A percentile compares a stretch with the other conserved stretches of the same genome.
Evolutionary conservation across 1,140 invertebrate genomes (phyloP).

Genomic region (Samia ricini): DNA sequence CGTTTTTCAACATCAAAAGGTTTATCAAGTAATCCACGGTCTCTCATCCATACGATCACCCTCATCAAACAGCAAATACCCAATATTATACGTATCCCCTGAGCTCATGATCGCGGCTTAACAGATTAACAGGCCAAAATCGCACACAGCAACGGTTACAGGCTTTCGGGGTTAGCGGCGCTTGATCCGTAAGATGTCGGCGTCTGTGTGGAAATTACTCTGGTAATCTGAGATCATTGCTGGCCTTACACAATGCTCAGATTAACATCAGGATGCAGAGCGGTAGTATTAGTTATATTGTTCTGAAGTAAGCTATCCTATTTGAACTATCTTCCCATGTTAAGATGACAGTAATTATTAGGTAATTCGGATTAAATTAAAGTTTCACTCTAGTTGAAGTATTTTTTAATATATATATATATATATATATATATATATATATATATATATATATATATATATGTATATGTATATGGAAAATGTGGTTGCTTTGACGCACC

Average conservation of each 20-base stretch:
- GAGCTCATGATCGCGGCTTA: conserved; percentile 22
- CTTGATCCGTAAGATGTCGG: conserved; percentile 7
- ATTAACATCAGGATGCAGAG: conserved; percentile 17
- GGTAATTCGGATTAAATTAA: too few relatives aligned
- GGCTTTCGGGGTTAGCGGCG: not conserved
- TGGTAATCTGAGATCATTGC: conserved; percentile 25
- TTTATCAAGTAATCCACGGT: conserved; percentile 5
- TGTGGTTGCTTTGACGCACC: too few relatives aligned
- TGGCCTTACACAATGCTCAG: conserved; percentile 15
- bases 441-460: too few relatives aligned
- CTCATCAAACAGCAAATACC: conserved; percentile 25
- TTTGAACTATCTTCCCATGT: not conserved
- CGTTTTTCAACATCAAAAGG: not conserved
- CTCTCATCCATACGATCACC: conserved; percentile 4
- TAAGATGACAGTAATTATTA: not conserved
- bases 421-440: too few relatives aligned
- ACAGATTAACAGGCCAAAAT: conserved; percentile 17
- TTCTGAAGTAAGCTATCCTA: not conserved
- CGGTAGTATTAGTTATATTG: conserved; percentile 11
- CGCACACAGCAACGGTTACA: conserved; percentile 10
- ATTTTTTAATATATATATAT: too few relatives aligned
- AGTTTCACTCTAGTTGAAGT: too few relatives aligned
- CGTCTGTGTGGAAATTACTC: conserved; percentile 17
- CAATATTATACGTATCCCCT: conserved; percentile 19
- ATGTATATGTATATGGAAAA: too few relatives aligned